Percentiles rank a stretch among this genome's conserved stretches.
Evolutionary conservation across 2,113 vertebrate species (phyloP).

Genomic region (Hoplias malabaricus): DNA sequence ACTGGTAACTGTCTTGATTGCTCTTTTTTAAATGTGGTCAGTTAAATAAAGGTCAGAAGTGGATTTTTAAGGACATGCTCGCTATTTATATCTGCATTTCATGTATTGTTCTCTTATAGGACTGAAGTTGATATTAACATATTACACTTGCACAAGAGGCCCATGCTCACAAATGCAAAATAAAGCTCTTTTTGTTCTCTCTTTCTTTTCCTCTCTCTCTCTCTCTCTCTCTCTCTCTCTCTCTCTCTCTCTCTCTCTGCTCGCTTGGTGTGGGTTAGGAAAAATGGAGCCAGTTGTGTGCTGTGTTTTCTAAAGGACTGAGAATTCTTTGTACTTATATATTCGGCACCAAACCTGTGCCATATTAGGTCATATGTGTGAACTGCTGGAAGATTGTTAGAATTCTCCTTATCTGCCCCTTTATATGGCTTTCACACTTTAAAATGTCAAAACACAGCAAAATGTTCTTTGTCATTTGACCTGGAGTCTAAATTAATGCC

Average conservation of each 20-base stretch:
- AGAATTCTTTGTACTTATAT: not conserved
- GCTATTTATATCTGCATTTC: too few relatives aligned
- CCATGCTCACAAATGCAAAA: not conserved
- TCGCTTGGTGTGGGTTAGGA: not conserved
- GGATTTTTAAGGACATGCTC: too few relatives aligned
- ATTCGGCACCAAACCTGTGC: not conserved
- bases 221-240: not conserved
- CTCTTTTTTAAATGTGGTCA: too few relatives aligned
- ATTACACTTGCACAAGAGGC: not conserved
- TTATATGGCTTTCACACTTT: not conserved
- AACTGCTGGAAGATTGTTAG: not conserved
- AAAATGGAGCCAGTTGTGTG: not conserved
- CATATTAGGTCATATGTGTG: too few relatives aligned
- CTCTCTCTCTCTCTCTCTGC: slow-evolving; percentile 20
- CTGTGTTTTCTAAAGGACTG: not conserved
- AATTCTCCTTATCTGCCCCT: not conserved
- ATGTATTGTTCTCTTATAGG: too few relatives aligned
- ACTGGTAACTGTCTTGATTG: too few relatives aligned
- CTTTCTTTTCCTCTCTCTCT: not conserved
- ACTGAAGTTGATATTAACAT: too few relatives aligned
- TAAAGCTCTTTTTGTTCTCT: not conserved
- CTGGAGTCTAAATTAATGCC: too few relatives aligned
- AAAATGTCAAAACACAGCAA: too few relatives aligned
- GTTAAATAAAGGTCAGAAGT: too few relatives aligned
- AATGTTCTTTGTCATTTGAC: too few relatives aligned